Evolutionary conservation across 2,113 vertebrate species (phyloP).

Genomic region (Emberiza fucata): DNA sequence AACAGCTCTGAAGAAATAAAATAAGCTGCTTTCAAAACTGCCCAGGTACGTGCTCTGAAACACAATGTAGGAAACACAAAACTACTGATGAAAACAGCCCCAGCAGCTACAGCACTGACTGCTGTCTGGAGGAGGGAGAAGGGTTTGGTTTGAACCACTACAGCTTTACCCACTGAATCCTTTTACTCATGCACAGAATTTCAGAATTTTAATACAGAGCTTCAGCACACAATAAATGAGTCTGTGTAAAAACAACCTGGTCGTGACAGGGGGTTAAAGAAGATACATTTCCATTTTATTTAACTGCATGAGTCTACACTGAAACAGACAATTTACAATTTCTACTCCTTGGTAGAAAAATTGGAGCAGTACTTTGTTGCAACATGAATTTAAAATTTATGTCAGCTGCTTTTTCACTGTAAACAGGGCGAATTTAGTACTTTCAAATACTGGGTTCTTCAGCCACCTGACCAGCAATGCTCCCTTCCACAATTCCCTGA

Average conservation of each 20-base stretch:
- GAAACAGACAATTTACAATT: background rate
- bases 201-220: background rate
- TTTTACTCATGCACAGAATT: background rate
- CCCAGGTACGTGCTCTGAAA: background rate
- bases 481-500: background rate
- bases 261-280: background rate
- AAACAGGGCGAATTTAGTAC: background rate
- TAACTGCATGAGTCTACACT: background rate
- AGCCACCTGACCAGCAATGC: background rate
- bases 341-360: background rate
- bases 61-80: background rate
- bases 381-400: background rate
- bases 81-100: background rate
- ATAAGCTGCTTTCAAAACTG: background rate
- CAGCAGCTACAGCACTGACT: background rate
- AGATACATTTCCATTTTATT: background rate
- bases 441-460: background rate
- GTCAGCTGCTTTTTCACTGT: background rate
- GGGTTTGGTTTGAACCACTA: background rate
- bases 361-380: background rate
- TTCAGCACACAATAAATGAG: background rate
- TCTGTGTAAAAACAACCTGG: background rate
- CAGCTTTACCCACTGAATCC: background rate
- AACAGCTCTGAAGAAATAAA: background rate
- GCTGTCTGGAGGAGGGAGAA: background rate